Conservation (phyloP, 53 echinoderm and acorn worm genomes). For the Antedon mediterranea region DNA sequence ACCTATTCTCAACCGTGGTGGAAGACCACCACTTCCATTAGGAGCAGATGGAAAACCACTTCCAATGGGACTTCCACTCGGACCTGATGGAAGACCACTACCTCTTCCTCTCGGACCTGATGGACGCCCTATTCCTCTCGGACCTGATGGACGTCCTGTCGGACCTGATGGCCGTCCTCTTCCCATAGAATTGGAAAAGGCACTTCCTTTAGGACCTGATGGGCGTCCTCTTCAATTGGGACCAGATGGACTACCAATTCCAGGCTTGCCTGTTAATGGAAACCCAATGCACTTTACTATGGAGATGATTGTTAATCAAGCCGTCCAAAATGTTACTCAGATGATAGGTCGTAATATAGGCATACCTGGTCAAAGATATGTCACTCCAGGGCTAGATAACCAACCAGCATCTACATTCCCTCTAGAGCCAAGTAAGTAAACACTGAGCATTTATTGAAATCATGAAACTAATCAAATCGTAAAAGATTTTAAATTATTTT, state of each 20-base stretch:
- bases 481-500: too few species aligned
- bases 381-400: neutral
- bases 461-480: too few species aligned
- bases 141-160: neutral
- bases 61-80: neutral
- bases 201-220: neutral
- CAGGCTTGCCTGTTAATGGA: neutral
- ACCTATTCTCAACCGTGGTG: slow-evolving; percentile 1
- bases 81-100: slow-evolving; percentile 1
- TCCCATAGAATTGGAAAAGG: neutral
- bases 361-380: neutral
- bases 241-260: slow-evolving; percentile 1
- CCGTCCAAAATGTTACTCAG: neutral
- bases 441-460: too few species aligned
- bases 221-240: neutral
- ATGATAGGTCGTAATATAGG: neutral
- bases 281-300: neutral
- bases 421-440: neutral
- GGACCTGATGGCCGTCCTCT: neutral
- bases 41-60: neutral
- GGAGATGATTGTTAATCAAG: neutral
- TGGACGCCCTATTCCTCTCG: neutral
- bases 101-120: slow-evolving; percentile 6
- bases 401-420: neutral
- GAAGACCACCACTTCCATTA: slow-evolving; percentile 1